Base-by-base conservation (phyloP, 2,113 vertebrate genomes). In the Perccottus glenii region DNA sequence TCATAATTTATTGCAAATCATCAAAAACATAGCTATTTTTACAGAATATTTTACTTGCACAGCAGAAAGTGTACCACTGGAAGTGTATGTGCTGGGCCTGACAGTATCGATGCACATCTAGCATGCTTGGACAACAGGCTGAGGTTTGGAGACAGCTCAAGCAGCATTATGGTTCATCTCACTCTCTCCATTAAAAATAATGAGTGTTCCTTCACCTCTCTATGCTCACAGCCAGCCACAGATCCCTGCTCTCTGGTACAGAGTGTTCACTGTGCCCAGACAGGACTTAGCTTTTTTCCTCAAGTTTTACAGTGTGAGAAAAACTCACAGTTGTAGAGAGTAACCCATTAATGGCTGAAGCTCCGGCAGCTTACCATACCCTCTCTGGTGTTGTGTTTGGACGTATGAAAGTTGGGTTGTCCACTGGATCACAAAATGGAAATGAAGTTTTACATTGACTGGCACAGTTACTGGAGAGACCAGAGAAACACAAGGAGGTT, bases 111-210 rank as follows among this genome's bases (percentile, higher is more conserved):
- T 56, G 52, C 15, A 43, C 42, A 2, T 43, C 42, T 43, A 43
- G 11, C 43, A 44, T 43, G 40, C 42, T 45, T 15, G 47, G 48
- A 56, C 7, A 5, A 76, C 65, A 78, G 62, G n/a, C 48, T 65
- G 11, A 60, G 50, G 72, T 70, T 62, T 66, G 57, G 16, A 74
- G 52, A 47, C 5, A 19, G 48, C 43, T 19, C 5, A 65, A 27
- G 49, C 16, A 36, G 32, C 43, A 12, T 60, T 67, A 60, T 9
- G 12, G 53, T 49, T 45, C 57, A 52, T 45, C 63, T 67, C 57
- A 49, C 59, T 67, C 59, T 47, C 51, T 60, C 64, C 79, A 84
- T 89, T 90, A 89, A 90, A 88, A 84, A 86, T 89, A 88, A 90
- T 81, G 81, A 89, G 84, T 83, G 72, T 82, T 76, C 75, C 79